These are phyloP conservation scores for Megalops atlanticus DNA, from an alignment of 2,113 vertebrate species.

Conservation along the genomic window DNA sequence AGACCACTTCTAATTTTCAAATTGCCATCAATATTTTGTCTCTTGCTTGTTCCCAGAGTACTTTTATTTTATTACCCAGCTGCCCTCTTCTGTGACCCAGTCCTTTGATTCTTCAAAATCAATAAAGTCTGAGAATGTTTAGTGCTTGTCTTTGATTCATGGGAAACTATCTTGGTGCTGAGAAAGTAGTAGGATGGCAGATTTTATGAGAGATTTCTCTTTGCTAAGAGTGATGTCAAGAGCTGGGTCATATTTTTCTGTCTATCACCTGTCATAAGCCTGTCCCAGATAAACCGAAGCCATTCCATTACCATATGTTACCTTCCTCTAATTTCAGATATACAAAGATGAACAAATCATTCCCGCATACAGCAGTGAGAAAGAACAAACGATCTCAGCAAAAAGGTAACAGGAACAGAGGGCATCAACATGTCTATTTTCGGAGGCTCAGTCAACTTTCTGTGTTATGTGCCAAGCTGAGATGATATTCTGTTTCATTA, in stretches of 20 bases:
- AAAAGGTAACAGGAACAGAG: neutral
- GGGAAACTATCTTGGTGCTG: slow-evolving; percentile 13
- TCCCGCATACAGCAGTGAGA: neutral
- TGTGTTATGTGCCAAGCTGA: slow-evolving; percentile 21
- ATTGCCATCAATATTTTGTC: slow-evolving; percentile 17
- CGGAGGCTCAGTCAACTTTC: slow-evolving; percentile 36
- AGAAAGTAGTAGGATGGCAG: neutral
- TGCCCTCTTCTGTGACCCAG: slow-evolving; percentile 29
- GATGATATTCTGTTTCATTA: too few relatives aligned
- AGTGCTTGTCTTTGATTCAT: slow-evolving; percentile 32
- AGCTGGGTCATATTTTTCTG: slow-evolving; percentile 7
- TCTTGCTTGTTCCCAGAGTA: neutral
- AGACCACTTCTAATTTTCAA: slow-evolving; percentile 24
- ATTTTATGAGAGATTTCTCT: neutral
- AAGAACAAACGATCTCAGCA: neutral
- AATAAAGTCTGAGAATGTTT: slow-evolving; percentile 39
- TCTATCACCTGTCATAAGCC: neutral
- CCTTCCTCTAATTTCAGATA: slow-evolving; percentile 16
- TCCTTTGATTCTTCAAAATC: slow-evolving; percentile 42
- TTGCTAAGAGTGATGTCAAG: neutral
- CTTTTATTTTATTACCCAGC: slow-evolving; percentile 8
- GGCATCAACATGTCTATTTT: neutral
- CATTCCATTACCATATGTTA: neutral
- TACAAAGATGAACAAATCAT: slow-evolving; percentile 9
- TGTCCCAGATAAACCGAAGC: neutral